phyloP scores from a whole-genome alignment of 2,113 vertebrate species.

The Dicentrarchus labrax region DNA sequence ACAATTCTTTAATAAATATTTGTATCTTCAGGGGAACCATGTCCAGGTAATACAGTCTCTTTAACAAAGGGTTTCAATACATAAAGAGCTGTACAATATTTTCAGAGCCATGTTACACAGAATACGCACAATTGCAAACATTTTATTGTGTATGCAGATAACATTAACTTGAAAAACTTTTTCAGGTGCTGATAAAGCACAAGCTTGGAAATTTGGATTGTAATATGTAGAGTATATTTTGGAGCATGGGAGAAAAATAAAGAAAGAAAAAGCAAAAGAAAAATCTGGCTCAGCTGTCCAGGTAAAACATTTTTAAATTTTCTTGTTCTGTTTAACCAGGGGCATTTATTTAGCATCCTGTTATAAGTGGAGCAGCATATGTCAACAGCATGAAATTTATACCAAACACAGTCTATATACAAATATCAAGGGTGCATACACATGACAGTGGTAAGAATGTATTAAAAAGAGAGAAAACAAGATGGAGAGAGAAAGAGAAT shows the following conservation, averaged over 20 bases:
- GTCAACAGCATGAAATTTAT: background rate
- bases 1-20: background rate
- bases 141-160: background rate
- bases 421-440: slow-evolving; percentile 18
- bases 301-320: too few species aligned
- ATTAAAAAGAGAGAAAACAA: slow-evolving; percentile 19
- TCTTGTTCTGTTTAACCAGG: background rate
- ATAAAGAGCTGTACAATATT: background rate
- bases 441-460: background rate
- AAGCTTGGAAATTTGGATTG: background rate
- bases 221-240: background rate
- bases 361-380: background rate
- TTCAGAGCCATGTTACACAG: background rate
- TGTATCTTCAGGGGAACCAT: background rate
- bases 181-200: background rate
- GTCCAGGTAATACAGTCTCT: background rate
- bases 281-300: too few species aligned
- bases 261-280: too few species aligned
- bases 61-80: background rate
- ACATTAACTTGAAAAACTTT: background rate
- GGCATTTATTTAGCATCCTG: slow-evolving; percentile 9
- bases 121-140: background rate
- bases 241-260: too few species aligned
- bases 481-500: background rate
- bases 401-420: background rate